Conservation (phyloP, 2,888 invertebrate genomes). For the Slavum lentiscoides region DNA sequence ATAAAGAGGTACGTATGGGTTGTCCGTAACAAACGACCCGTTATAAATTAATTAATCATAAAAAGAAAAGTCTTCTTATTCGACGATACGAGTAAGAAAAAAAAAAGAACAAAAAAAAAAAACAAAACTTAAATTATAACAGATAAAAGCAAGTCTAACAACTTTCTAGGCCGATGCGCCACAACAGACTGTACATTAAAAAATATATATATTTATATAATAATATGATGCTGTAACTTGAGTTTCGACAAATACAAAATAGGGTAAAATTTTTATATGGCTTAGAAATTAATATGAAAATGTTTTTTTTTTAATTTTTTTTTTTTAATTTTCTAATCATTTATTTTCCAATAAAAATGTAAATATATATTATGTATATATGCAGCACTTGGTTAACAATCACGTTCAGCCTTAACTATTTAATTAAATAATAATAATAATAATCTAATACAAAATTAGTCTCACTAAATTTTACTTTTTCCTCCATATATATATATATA, state of each 20-base stretch:
- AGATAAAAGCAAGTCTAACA: slow-evolving; percentile 54
- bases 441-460: slow-evolving; percentile 49
- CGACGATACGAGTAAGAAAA: slow-evolving; percentile 12
- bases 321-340: not conserved
- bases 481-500: slow-evolving; percentile 9
- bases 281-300: slow-evolving; percentile 45
- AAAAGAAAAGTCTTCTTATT: slow-evolving; percentile 42
- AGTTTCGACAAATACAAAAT: slow-evolving; percentile 43
- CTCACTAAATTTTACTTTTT: slow-evolving; percentile 50
- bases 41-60: slow-evolving; percentile 44
- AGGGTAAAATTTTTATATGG: slow-evolving; percentile 37
- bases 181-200: slow-evolving; percentile 49
- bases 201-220: slow-evolving; percentile 29
- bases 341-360: slow-evolving; percentile 35
- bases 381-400: slow-evolving; percentile 53
- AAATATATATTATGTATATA: not conserved
- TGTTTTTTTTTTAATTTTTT: slow-evolving; percentile 1
- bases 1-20: slow-evolving; percentile 47
- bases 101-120: slow-evolving; percentile 33
- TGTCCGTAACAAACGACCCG: slow-evolving; percentile 28
- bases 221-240: slow-evolving; percentile 29
- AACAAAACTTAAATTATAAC: slow-evolving; percentile 48
- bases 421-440: not conserved
- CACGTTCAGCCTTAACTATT: slow-evolving; percentile 53
- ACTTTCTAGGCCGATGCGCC: slow-evolving; percentile 51